These are phyloP conservation scores for Synaphobranchus kaupii DNA, from an alignment of 2,797 vertebrate genomes.

Conservation along the genomic window DNA sequence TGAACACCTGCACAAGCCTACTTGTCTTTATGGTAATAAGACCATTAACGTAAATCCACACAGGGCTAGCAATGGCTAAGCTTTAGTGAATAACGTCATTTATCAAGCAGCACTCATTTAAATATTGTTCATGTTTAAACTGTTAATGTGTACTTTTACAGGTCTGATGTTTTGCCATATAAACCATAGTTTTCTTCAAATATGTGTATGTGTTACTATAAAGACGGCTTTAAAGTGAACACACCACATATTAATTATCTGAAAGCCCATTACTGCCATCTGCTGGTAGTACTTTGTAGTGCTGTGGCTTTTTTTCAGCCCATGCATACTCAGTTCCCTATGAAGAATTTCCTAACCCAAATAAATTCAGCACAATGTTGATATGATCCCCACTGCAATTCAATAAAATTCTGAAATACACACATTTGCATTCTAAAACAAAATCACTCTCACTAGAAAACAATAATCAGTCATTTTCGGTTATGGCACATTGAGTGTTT, in stretches of 20 bases:
- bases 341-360: neutral
- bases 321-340: neutral
- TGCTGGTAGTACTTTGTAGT: slow-evolving; percentile 40
- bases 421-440: neutral
- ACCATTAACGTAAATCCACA: neutral
- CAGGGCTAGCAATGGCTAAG: neutral
- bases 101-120: neutral
- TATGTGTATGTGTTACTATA: neutral
- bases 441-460: neutral
- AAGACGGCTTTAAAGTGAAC: neutral
- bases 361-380: neutral
- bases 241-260: neutral
- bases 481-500: neutral
- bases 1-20: neutral
- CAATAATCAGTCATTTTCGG: neutral
- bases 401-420: neutral
- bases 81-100: neutral
- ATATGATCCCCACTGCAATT: neutral
- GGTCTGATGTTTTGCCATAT: neutral
- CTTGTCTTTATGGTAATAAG: neutral
- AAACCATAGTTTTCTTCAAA: neutral
- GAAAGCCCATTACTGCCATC: slow-evolving; percentile 48
- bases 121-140: neutral
- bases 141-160: neutral
- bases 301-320: neutral